Evolutionary conservation across 2,113 vertebrate species (phyloP).

Genomic region (Ceyx margarethae): DNA sequence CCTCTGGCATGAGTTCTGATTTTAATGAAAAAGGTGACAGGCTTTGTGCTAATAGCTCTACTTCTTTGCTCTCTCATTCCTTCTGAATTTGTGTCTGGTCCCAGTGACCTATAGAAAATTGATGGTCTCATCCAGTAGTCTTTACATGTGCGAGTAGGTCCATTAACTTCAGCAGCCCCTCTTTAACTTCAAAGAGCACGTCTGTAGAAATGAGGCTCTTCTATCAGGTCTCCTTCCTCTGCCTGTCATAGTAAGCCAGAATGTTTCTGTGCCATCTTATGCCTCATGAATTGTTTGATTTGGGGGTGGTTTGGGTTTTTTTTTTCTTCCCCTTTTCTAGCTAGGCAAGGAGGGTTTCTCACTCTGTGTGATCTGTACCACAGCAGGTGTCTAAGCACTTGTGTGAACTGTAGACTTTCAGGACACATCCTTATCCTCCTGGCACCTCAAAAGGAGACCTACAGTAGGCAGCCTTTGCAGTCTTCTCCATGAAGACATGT

Average conservation of each 20-base stretch:
- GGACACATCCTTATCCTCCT: neutral
- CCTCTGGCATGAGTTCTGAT: constrained; percentile 29
- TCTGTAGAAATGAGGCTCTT: neutral
- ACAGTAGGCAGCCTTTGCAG: neutral
- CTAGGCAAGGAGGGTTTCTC: neutral
- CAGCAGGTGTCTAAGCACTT: neutral
- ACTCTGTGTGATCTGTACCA: neutral
- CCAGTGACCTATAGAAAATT: constrained; percentile 39
- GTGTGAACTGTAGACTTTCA: neutral
- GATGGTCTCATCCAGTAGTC: constrained; percentile 36
- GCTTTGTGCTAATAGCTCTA: constrained; percentile 59
- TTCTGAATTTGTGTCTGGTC: constrained; percentile 48
- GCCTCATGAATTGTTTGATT: neutral
- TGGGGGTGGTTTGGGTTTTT: neutral
- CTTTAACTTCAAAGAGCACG: neutral
- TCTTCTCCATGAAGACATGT: neutral
- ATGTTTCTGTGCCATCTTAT: neutral
- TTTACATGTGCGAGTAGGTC: neutral
- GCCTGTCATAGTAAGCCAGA: neutral
- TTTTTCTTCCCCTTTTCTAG: neutral
- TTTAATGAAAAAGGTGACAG: constrained; percentile 55
- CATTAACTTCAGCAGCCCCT: constrained; percentile 31
- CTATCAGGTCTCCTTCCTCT: neutral
- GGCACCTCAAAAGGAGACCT: neutral
- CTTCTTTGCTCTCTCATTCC: constrained; percentile 27